Evolutionary conservation across 2,888 invertebrate species (phyloP), one percentile per base, ranked within the genome.

Genomic region (Stegophylla sp.): DNA sequence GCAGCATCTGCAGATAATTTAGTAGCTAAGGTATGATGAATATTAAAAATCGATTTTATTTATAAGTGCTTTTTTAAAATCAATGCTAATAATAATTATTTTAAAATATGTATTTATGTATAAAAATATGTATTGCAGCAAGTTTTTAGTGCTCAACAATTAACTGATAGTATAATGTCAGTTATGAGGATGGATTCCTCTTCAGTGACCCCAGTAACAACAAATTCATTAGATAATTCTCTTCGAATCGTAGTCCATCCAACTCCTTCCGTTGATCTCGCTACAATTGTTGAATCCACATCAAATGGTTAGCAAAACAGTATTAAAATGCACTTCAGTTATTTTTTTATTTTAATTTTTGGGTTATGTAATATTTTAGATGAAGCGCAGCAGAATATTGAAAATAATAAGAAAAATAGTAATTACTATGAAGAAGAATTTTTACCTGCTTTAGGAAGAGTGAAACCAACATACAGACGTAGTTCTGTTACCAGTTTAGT

Each of bases 1-100:
- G 96, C 97, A 13, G 94, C 96, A 0, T 97, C 97, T 0, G 96
- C 96, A 0, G 97, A 97, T 86, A 97, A 96, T 88, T 90, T 97
- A 82, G 91, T 92, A 61, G 92, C 92, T 83, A 93, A 93, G 87
- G 89, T 89, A 86, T 82, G 76, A 34, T 3, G 3, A 34, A 67
- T 53, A n/a, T 26, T 51, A 5, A 48, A n/a, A 66, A 10, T 20
- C 9, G 51, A n/a, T 51, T 45, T 51, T 51, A 72, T 53, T 81
- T 56, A 51, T 43, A 56, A 59, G 63, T 23, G 3, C 17, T 67
- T 67, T 13, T 26, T 61, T 66, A n/a, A n/a, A n/a, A n/a, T 45
- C 3, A 41, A 74, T 34, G 20, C 63, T 34, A 7, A 7, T 34
- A 34, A 5, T 34, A 34, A 4, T 69, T 51, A 73, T 10, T 10